A percentile compares a stretch with the other conserved stretches of the same genome.
phyloP scores from a whole-genome alignment of 2,888 invertebrate genomes.

The Lasioglossum villosulum region DNA sequence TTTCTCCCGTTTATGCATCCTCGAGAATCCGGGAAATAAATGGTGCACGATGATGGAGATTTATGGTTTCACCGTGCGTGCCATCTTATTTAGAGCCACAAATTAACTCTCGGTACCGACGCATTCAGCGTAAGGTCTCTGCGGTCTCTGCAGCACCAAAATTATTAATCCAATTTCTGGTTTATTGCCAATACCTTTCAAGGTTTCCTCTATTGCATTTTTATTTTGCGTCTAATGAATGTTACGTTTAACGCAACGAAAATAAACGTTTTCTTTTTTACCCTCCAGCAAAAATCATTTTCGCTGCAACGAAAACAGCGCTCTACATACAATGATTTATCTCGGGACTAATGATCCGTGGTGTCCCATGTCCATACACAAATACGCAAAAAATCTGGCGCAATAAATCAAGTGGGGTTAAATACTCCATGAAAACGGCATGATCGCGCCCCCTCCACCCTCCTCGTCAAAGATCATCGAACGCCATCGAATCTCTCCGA shows the following conservation, averaged over 20 bases:
- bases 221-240: neutral
- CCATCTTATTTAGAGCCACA: conserved; percentile 2
- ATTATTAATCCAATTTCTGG: neutral
- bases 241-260: neutral
- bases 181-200: neutral
- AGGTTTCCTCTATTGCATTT: neutral
- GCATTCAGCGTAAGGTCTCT: neutral
- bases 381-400: conserved; percentile 19
- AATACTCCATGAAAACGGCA: conserved; percentile 59
- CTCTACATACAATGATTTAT: conserved; percentile 2
- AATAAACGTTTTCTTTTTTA: neutral
- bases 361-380: conserved; percentile 18
- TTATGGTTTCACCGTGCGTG: conserved; percentile 25
- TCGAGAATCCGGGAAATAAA: conserved; percentile 22
- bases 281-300: neutral
- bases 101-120: neutral
- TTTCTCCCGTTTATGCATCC: conserved; percentile 57
- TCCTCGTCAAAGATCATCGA: conserved; percentile 46
- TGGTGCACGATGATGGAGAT: conserved; percentile 42
- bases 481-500: conserved; percentile 57
- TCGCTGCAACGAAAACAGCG: neutral
- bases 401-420: conserved; percentile 56
- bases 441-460: conserved; percentile 37
- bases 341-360: conserved; percentile 14
- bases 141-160: neutral